Evolutionary conservation across 2,888 invertebrate species (phyloP).

Genomic region (Nymphalis polychloros): DNA sequence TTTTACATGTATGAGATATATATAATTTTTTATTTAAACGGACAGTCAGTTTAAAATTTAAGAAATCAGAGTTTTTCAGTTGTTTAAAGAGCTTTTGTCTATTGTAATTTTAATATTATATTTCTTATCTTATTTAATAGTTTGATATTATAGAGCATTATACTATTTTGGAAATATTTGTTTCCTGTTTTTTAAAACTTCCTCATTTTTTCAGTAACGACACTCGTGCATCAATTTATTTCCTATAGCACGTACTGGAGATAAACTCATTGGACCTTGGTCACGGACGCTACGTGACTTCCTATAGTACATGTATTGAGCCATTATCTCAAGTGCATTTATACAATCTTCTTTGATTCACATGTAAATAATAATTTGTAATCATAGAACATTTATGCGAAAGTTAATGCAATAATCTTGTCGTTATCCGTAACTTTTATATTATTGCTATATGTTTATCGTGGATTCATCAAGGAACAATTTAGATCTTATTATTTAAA

Average conservation of each 20-base stretch:
- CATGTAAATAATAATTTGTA: constrained; percentile 3
- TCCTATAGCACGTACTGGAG: constrained; percentile 29
- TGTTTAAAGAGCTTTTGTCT: too few species aligned
- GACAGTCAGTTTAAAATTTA: too few species aligned
- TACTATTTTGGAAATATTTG: background rate
- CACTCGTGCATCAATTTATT: constrained; percentile 11
- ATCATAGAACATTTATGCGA: background rate
- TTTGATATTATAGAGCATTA: too few species aligned
- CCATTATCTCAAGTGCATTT: constrained; percentile 28
- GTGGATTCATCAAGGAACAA: too few species aligned
- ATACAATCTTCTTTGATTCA: constrained; percentile 20
- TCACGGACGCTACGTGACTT: constrained; percentile 54
- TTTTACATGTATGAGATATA: too few species aligned
- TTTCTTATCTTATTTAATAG: too few species aligned
- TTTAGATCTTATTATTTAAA: too few species aligned
- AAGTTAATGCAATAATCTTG: background rate
- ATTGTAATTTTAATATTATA: too few species aligned
- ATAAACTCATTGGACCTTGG: constrained; percentile 44
- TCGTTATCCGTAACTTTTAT: constrained; percentile 1
- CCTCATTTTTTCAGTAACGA: background rate
- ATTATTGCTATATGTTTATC: too few species aligned
- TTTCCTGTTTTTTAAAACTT: background rate
- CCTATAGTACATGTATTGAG: constrained; percentile 28
- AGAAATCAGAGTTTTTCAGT: too few species aligned
- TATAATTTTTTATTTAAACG: too few species aligned